Evolutionary conservation across 2,113 vertebrate genomes (phyloP), one percentile per base, ranked within the genome.

Genomic region (Prunella fulvescens): DNA sequence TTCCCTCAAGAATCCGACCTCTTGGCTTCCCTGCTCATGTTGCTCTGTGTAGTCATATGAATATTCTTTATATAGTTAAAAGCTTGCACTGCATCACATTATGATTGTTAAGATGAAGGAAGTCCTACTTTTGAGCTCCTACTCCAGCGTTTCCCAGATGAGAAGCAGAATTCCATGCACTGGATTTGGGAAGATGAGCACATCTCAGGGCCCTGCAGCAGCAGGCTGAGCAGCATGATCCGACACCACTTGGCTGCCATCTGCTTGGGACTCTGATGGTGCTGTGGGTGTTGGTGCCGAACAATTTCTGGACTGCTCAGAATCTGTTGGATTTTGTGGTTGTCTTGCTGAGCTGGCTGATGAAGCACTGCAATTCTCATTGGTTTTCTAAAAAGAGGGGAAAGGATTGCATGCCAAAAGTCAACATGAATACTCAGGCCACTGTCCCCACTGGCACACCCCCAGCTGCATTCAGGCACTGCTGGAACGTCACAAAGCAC

Each of bases 141-240:
- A 85, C 51, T 92, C 90, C 95, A 90, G 88, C 45, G 3, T 84
- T 92, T 93, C 93, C 94, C 91, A 93, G 86, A 71, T 74, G 83
- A 97, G 92, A 93, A 96, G 96, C 91, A 54, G 81, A 65, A 92
- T 95, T 97, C 97, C 97, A 96, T 97, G 97, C 97, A 97, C 81
- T 92, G 81, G 90, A 73, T 94, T 88, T 67, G 86, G 14, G 60
- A 79, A 95, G 80, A 76, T 53, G 83, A 94, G 47, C 3, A 2
- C 70, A 16, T 73, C 90, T 98, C 97, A 97, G 67, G 85, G 96
- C 86, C 79, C 89, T 78, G 89, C 92, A 87, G 87, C 33, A 6
- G 93, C 83, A 86, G 87, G 83, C 76, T 83, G 92, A 89, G 81
- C 82, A 48, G 88, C 87, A 3, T 15, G 50, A 39, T 72, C 91